Conservation (phyloP, 2,888 invertebrate species). For the Drosophila hamatofila region DNA sequence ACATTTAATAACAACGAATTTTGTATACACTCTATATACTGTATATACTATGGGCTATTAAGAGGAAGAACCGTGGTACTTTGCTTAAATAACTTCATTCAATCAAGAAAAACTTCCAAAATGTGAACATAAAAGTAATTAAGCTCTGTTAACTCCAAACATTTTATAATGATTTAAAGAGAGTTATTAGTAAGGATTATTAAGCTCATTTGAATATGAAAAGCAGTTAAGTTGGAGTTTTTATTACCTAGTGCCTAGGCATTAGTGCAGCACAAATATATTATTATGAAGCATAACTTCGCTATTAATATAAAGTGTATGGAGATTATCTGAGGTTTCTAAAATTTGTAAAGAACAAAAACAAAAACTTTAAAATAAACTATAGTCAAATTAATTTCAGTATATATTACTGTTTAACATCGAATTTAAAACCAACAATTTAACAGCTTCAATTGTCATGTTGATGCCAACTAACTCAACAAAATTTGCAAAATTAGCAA, state of each 20-base stretch:
- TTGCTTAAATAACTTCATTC: too few species aligned
- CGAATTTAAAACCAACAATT: neutral
- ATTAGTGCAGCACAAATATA: neutral
- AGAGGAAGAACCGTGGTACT: neutral
- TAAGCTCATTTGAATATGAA: neutral
- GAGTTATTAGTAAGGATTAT: neutral
- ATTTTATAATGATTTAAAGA: neutral
- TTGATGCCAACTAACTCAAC: neutral
- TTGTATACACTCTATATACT: conserved; percentile 1
- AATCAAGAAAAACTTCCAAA: neutral
- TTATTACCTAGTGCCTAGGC: neutral
- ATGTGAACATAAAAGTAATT: neutral
- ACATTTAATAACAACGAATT: conserved; percentile 12
- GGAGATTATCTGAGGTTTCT: neutral
- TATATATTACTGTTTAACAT: neutral
- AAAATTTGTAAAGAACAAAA: neutral
- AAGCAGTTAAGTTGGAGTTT: neutral
- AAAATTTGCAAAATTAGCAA: conserved; percentile 28
- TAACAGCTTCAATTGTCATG: neutral
- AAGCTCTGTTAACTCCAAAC: neutral
- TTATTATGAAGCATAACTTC: neutral
- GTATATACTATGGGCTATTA: neutral
- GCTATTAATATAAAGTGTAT: neutral
- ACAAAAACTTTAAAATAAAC: too few species aligned
- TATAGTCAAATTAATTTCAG: too few species aligned